Evolutionary conservation across 2,113 vertebrate species (phyloP), one percentile per base, ranked within the genome.

Genomic region (Eupsittula cactorum): DNA sequence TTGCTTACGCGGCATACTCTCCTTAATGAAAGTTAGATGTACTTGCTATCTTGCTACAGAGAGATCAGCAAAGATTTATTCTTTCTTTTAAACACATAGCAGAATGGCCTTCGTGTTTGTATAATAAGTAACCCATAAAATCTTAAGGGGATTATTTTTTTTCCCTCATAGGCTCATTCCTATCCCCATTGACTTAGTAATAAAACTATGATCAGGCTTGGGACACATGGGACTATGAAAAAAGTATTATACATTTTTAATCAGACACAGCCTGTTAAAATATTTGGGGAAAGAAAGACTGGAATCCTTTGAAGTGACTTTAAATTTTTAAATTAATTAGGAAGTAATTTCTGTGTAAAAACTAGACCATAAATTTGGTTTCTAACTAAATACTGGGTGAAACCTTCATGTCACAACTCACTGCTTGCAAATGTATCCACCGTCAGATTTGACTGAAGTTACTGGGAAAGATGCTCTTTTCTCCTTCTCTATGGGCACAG

Each of bases 61-160:
- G 19, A 49, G 8, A 80, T 47, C n/a, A 79, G 57, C 50, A 78
- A 90, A 95, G 46, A 88, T 93, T 93, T 91, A 90, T n/a, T 50
- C 17, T 89, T 70, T 86, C 46, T 88, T 73, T 65, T 53, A 59
- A 93, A 59, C 37, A 47, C 13, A 16, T 13, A 35, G 23, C 16
- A 62, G 70, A 76, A 62, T 24, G 70, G 24, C 9, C 29, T 63
- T 19, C 33, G 12, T 57, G 64, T 83, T 85, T 57, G 44, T 53
- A 39, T 82, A 83, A 96, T 62, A 31, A 88, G 41, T 78, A 95
- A 55, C 24, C n/a, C 82, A 75, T 60, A 93, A 95, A 94, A 93
- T 12, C 41, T 82, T 42, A 49, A 37, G 49, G 25, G 42, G 8
- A 47, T 65, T 81, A n/a, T n/a, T 92, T 94, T 95, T 93, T 88